phyloP scores from a whole-genome alignment of 2,888 invertebrate genomes.

The Biston stratarius region DNA sequence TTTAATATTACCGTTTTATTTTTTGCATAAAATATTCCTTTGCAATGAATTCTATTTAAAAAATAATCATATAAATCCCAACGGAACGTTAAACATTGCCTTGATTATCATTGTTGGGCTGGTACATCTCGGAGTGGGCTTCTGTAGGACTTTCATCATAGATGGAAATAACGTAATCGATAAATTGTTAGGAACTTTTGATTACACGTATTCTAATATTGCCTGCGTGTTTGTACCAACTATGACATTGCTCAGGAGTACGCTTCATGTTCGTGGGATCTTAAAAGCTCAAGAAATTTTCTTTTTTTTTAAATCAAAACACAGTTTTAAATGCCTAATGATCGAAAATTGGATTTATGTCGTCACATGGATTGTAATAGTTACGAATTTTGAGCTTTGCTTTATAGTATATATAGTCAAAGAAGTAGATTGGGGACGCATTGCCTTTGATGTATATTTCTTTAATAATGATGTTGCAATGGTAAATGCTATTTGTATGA shows the following conservation, averaged over 20 bases:
- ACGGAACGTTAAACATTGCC: not conserved
- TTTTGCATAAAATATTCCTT: not conserved
- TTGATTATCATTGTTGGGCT: not conserved
- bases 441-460: slow-evolving; percentile 2
- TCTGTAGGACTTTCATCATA: not conserved
- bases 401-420: not conserved
- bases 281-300: slow-evolving; percentile 15
- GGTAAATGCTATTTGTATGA: slow-evolving; percentile 22
- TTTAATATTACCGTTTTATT: slow-evolving; percentile 14
- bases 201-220: not conserved
- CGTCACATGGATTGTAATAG: not conserved
- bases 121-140: not conserved
- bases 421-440: not conserved
- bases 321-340: not conserved
- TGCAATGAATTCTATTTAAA: not conserved
- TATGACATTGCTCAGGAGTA: not conserved
- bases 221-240: not conserved
- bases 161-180: not conserved
- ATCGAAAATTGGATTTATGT: slow-evolving; percentile 2
- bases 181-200: not conserved
- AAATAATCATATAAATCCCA: slow-evolving; percentile 1
- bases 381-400: not conserved
- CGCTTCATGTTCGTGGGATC: not conserved
- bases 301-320: slow-evolving; percentile 8
- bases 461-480: slow-evolving; percentile 4